Percentiles rank a stretch among this genome's conserved stretches.
These are phyloP conservation scores for Ennomos quercinarius DNA, from an alignment of 2,888 invertebrate species.

Conservation along the genomic window DNA sequence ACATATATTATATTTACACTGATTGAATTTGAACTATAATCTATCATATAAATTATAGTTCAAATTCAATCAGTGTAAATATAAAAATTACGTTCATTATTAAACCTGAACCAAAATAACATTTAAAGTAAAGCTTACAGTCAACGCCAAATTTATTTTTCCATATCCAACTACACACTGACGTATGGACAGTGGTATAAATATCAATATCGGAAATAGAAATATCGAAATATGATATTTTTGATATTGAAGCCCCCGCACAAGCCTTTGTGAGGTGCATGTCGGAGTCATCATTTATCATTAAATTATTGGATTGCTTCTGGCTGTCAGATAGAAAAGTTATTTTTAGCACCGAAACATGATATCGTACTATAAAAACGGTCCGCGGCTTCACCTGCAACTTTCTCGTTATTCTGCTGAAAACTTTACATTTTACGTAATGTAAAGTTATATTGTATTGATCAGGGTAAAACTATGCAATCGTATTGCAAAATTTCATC, in stretches of 20 bases:
- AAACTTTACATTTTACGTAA: too few species aligned
- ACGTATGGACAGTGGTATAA: slow-evolving; percentile 46
- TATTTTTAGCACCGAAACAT: slow-evolving; percentile 42
- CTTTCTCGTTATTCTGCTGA: too few species aligned
- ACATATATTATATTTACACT: too few species aligned
- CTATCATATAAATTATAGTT: too few species aligned
- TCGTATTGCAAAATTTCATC: too few species aligned
- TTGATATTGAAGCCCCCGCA: slow-evolving; percentile 47
- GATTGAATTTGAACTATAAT: too few species aligned
- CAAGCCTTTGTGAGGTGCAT: slow-evolving; percentile 52
- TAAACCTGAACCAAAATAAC: too few species aligned
- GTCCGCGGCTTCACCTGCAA: too few species aligned
- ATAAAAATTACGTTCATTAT: too few species aligned
- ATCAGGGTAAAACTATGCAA: too few species aligned
- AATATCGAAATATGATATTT: slow-evolving; percentile 61
- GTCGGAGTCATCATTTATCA: slow-evolving; percentile 71
- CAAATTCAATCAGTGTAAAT: too few species aligned
- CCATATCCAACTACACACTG: slow-evolving; percentile 25
- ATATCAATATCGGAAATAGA: slow-evolving; percentile 47
- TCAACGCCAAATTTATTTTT: slow-evolving; percentile 18
- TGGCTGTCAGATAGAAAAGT: slow-evolving; percentile 59
- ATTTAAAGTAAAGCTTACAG: not conserved
- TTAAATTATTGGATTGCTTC: slow-evolving; percentile 70
- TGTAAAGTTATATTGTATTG: too few species aligned
- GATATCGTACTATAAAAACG: slow-evolving; percentile 11